Evolutionary conservation across 2,113 vertebrate species (phyloP).

Genomic region (Odobenus rosmarus): DNA sequence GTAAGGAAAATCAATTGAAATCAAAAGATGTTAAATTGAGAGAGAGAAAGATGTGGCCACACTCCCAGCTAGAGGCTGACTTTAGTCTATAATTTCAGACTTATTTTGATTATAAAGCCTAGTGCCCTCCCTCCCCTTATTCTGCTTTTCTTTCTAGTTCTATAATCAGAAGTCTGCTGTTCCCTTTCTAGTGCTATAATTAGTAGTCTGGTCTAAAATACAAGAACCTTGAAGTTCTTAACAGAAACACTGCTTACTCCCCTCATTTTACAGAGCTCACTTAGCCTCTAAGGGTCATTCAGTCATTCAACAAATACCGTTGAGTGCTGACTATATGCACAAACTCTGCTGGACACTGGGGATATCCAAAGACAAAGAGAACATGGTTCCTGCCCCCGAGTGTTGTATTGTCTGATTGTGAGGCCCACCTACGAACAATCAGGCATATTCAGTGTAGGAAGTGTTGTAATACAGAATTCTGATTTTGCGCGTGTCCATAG

Average conservation of each 20-base stretch:
- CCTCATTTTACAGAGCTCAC: not conserved
- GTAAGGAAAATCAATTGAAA: slow-evolving; percentile 51
- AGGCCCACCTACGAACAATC: not conserved
- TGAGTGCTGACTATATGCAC: not conserved
- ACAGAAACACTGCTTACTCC: slow-evolving; percentile 31
- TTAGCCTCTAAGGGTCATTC: not conserved
- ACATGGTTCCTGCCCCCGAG: not conserved
- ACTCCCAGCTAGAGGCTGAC: not conserved
- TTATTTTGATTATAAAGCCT: slow-evolving; percentile 58
- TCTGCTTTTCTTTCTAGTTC: slow-evolving; percentile 52
- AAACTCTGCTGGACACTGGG: not conserved
- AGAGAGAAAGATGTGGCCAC: slow-evolving; percentile 46
- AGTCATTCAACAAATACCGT: slow-evolving; percentile 29
- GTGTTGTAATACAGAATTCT: not conserved
- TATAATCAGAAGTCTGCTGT: slow-evolving; percentile 28
- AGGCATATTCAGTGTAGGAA: not conserved
- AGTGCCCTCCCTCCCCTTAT: not conserved
- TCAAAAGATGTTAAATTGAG: slow-evolving; percentile 43
- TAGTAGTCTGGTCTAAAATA: slow-evolving; percentile 46
- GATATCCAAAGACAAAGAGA: not conserved
- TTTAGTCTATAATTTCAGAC: slow-evolving; percentile 57
- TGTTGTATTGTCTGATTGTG: not conserved
- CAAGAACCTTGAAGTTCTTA: slow-evolving; percentile 34
- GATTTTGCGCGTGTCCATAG: not conserved
- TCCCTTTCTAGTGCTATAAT: slow-evolving; percentile 51